Evolutionary conservation across 2,797 vertebrate species (phyloP).

Genomic region (Microhierax caerulescens): DNA sequence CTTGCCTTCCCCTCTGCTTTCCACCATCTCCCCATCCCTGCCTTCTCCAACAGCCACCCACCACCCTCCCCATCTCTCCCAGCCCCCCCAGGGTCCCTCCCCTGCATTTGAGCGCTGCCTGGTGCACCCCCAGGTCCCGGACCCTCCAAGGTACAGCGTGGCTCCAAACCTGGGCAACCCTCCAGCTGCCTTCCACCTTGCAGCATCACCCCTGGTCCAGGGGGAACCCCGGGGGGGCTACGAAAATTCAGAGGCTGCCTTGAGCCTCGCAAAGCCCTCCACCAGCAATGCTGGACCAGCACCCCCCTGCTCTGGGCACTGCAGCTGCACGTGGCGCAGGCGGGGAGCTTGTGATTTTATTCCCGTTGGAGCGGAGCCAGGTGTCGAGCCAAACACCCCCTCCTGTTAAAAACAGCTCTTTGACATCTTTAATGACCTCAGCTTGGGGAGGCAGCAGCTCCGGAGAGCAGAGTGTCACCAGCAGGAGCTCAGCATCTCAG

Average conservation of each 20-base stretch:
- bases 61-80: not conserved
- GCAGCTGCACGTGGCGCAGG: not conserved
- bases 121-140: accelerated
- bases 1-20: not conserved
- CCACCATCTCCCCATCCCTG: not conserved
- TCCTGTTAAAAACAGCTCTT: slow-evolving; percentile 1
- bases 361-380: not conserved
- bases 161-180: not conserved
- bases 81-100: not conserved
- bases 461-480: not conserved
- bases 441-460: not conserved
- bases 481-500: not conserved
- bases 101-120: not conserved
- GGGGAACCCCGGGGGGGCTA: accelerated
- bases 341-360: not conserved
- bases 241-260: not conserved
- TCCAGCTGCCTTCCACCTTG: not conserved
- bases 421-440: slow-evolving; percentile 11
- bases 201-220: not conserved
- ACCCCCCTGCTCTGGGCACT: not conserved
- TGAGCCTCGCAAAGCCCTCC: not conserved
- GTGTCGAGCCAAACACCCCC: not conserved
- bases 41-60: not conserved
- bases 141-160: not conserved
- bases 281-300: accelerated